Conservation (phyloP, 2,113 vertebrate species). For the Zingel zingel region DNA sequence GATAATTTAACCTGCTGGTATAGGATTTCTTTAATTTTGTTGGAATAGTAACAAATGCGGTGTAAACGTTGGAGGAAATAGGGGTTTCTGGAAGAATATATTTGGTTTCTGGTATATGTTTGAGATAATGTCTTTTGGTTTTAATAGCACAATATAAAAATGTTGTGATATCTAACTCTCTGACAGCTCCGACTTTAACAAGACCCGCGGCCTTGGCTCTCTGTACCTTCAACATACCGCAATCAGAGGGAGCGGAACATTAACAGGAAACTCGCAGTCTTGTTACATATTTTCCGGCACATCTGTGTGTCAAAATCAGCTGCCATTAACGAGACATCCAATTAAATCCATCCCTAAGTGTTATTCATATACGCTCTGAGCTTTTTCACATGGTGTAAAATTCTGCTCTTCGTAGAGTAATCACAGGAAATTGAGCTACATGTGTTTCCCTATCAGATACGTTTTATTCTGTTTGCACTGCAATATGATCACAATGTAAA, state of each 20-base stretch:
- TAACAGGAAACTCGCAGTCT: constrained; percentile 49
- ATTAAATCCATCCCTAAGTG: constrained; percentile 14
- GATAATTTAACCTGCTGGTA: constrained; percentile 64
- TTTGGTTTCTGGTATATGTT: constrained; percentile 70
- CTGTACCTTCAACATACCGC: constrained; percentile 33
- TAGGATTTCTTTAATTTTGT: constrained; percentile 59
- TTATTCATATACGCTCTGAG: neutral
- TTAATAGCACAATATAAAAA: constrained; percentile 68
- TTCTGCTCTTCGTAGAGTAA: constrained; percentile 1
- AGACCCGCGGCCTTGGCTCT: constrained; percentile 53
- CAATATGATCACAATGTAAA: neutral
- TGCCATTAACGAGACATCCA: constrained; percentile 42
- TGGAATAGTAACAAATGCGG: constrained; percentile 65
- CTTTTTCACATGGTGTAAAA: neutral
- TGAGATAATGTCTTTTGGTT: constrained; percentile 69
- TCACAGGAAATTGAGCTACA: constrained; percentile 31
- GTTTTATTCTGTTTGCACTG: neutral
- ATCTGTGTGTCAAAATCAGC: constrained; percentile 44
- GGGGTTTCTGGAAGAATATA: constrained; percentile 43
- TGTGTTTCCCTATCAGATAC: neutral
- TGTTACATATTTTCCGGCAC: constrained; percentile 27
- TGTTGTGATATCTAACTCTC: constrained; percentile 53
- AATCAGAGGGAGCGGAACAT: constrained; percentile 36
- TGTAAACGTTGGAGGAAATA: constrained; percentile 68
- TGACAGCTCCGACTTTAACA: constrained; percentile 70